phyloP scores from a whole-genome alignment of 2,888 invertebrate species.

The Polydrusus pterygomalis region DNA sequence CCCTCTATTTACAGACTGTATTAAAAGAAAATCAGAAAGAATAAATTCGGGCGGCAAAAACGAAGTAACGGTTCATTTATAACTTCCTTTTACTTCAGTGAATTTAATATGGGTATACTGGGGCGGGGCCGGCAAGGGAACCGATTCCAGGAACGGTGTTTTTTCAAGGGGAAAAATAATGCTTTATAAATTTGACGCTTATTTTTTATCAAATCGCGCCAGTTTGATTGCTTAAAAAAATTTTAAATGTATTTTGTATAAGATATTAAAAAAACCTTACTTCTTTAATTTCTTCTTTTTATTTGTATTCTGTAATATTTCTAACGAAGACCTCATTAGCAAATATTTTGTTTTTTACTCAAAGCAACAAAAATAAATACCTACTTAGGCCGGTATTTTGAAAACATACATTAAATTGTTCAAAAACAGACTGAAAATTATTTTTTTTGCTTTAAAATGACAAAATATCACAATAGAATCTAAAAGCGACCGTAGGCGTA shows the following conservation, averaged over 20 bases:
- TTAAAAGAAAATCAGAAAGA: conserved; percentile 40
- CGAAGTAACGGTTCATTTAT: conserved; percentile 41
- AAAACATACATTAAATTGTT: too few relatives aligned
- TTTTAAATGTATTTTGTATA: background rate
- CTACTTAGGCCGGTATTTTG: too few relatives aligned
- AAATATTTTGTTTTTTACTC: too few relatives aligned
- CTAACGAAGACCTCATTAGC: too few relatives aligned
- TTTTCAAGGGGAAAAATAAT: conserved; percentile 36
- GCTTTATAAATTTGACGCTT: conserved; percentile 24
- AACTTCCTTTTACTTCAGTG: conserved; percentile 40
- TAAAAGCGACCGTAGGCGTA: too few relatives aligned
- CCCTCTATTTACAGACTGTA: conserved; percentile 36
- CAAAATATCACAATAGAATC: too few relatives aligned
- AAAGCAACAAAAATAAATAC: too few relatives aligned
- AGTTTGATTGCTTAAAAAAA: background rate
- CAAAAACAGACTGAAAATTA: too few relatives aligned
- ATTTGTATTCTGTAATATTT: too few relatives aligned
- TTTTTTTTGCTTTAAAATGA: too few relatives aligned
- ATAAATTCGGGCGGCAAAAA: conserved; percentile 37
- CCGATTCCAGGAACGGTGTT: conserved; percentile 12
- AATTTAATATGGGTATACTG: conserved; percentile 38
- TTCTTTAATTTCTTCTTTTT: background rate
- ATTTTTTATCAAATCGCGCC: conserved; percentile 15
- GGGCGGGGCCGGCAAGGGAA: conserved; percentile 9
- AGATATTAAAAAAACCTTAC: background rate